These are phyloP conservation scores for Xenentodon cancila DNA, from an alignment of 2,797 vertebrate species.

Conservation along the genomic window DNA sequence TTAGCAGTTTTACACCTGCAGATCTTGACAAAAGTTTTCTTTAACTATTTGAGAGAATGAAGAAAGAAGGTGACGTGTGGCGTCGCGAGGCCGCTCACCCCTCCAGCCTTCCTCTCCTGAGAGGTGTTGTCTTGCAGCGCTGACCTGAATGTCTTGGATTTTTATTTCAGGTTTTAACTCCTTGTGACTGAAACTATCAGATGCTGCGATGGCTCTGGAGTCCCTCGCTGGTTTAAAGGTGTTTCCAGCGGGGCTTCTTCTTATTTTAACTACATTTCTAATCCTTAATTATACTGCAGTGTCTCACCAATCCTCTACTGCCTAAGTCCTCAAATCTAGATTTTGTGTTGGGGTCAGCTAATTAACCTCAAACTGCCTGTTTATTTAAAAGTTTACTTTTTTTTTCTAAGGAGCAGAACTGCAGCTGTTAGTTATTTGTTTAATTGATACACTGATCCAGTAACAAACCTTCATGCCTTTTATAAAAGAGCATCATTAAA, in stretches of 20 bases:
- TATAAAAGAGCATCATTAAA: too few relatives aligned
- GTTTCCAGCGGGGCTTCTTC: not conserved
- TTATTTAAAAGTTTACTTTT: too few relatives aligned
- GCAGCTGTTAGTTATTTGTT: too few relatives aligned
- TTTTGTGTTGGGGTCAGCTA: not conserved
- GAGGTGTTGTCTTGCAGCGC: not conserved
- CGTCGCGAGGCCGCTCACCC: not conserved
- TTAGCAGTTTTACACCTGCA: not conserved
- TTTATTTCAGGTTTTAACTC: slow-evolving; percentile 4
- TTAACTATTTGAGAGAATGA: not conserved
- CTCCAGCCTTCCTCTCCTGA: not conserved
- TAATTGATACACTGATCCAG: too few relatives aligned
- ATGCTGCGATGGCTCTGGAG: not conserved
- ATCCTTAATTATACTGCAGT: not conserved
- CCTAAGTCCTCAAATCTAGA: not conserved
- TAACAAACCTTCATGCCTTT: too few relatives aligned
- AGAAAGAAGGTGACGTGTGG: not conserved
- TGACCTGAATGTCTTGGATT: not conserved
- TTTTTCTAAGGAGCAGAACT: too few relatives aligned
- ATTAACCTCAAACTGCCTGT: too few relatives aligned
- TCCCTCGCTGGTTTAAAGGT: slow-evolving; percentile 8
- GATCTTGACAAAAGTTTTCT: too few relatives aligned
- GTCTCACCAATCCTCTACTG: too few relatives aligned
- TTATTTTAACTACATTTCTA: too few relatives aligned
- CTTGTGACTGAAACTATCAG: slow-evolving; percentile 22